Percentiles rank a stretch among this genome's conserved stretches.
phyloP scores from a whole-genome alignment of 2,888 invertebrate genomes.

The Philhelius pedissequus region DNA sequence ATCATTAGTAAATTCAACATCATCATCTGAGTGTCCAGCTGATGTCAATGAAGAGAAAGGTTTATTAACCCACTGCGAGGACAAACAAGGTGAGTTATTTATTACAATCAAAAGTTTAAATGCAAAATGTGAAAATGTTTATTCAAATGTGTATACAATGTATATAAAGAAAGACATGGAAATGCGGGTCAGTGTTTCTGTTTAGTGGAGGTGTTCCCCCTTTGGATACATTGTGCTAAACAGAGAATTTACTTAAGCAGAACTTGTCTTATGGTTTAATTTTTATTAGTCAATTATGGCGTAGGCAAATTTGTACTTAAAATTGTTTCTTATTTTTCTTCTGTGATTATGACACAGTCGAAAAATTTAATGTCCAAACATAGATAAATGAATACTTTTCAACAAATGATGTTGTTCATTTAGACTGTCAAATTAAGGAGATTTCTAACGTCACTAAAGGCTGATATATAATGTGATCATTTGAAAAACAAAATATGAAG shows the following conservation, averaged over 20 bases:
- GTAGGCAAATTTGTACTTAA: too few relatives aligned
- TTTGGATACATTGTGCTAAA: neutral
- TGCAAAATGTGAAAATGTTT: neutral
- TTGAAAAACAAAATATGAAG: too few relatives aligned
- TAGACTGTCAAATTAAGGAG: too few relatives aligned
- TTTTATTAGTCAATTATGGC: neutral
- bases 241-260: neutral
- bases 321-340: neutral
- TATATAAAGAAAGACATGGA: neutral
- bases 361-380: too few relatives aligned
- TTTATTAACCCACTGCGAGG: constrained; percentile 34
- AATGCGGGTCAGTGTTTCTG: constrained; percentile 4
- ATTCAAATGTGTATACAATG: neutral
- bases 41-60: constrained; percentile 47
- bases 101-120: constrained; percentile 5
- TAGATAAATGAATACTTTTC: too few relatives aligned
- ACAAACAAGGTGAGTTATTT: constrained; percentile 60
- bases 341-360: neutral
- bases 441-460: too few relatives aligned
- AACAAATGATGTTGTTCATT: too few relatives aligned
- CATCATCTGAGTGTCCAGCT: constrained; percentile 68
- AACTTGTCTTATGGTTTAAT: neutral
- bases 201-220: neutral
- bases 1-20: constrained; percentile 31
- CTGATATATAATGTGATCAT: too few relatives aligned